Evolutionary conservation across 2,797 vertebrate species (phyloP).

Genomic region (Syndactyla subalaris): DNA sequence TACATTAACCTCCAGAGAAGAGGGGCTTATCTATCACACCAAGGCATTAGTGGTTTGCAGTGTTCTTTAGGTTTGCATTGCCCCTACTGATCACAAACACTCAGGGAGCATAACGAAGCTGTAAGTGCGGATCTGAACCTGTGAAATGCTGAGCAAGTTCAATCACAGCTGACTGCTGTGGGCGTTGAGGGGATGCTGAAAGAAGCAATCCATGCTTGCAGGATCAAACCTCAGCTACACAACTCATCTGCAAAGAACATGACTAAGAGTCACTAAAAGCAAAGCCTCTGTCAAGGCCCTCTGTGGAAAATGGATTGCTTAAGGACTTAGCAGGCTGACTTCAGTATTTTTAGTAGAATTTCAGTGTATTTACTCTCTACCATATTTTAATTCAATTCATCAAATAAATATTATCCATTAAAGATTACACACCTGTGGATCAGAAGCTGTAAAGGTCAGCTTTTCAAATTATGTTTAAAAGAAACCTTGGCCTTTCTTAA

Average conservation of each 20-base stretch:
- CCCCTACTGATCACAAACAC: not conserved
- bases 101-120: not conserved
- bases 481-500: constrained; percentile 32
- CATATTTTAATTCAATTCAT: constrained; percentile 37
- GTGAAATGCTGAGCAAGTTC: constrained; percentile 46
- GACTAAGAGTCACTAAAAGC: constrained; percentile 16
- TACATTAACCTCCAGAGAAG: not conserved
- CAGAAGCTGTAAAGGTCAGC: constrained; percentile 50
- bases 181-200: constrained; percentile 12
- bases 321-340: constrained; percentile 3
- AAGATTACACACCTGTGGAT: constrained; percentile 9
- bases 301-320: not conserved
- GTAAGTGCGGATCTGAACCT: constrained; percentile 15
- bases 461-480: constrained; percentile 30
- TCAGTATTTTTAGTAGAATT: constrained; percentile 41
- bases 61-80: not conserved
- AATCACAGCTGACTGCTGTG: constrained; percentile 39
- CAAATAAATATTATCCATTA: constrained; percentile 29
- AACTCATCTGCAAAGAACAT: constrained; percentile 2
- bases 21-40: not conserved
- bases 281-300: not conserved
- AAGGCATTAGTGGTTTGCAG: not conserved
- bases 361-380: constrained; percentile 21
- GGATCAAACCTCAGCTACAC: constrained; percentile 22
- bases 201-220: constrained; percentile 5